Conservation (phyloP, 1,140 invertebrate species). For the Lamellibrachia luymesi region DNA sequence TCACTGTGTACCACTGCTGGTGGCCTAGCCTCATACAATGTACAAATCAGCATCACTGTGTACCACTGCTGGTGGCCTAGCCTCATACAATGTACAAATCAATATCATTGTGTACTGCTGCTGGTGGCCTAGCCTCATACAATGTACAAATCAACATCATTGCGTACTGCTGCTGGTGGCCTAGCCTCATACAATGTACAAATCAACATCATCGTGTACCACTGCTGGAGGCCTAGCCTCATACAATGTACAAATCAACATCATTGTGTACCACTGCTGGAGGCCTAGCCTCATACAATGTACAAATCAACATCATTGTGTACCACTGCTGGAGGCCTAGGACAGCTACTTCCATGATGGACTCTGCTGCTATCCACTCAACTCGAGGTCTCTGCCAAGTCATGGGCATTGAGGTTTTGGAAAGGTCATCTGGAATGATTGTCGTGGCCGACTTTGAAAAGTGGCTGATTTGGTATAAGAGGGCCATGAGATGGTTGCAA, state of each 20-base stretch:
- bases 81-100: background rate
- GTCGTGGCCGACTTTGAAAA: conserved; percentile 15
- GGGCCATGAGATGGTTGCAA: conserved; percentile 11
- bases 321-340: background rate
- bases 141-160: background rate
- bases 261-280: conserved; percentile 6
- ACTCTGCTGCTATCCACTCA: background rate
- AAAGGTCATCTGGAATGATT: conserved; percentile 17
- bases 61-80: background rate
- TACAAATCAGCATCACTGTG: background rate
- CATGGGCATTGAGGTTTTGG: conserved; percentile 18
- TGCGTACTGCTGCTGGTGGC: background rate
- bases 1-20: background rate
- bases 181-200: background rate
- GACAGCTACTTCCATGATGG: conserved; percentile 12
- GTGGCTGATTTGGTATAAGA: conserved; percentile 15
- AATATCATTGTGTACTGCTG: background rate
- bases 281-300: conserved; percentile 1
- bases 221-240: background rate
- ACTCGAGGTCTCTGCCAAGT: conserved; percentile 13
- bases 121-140: background rate
- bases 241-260: background rate
- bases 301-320: background rate
- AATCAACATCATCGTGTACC: background rate
- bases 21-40: background rate